phyloP scores from a whole-genome alignment of 2,797 vertebrate species.

The Remorina albescens region DNA sequence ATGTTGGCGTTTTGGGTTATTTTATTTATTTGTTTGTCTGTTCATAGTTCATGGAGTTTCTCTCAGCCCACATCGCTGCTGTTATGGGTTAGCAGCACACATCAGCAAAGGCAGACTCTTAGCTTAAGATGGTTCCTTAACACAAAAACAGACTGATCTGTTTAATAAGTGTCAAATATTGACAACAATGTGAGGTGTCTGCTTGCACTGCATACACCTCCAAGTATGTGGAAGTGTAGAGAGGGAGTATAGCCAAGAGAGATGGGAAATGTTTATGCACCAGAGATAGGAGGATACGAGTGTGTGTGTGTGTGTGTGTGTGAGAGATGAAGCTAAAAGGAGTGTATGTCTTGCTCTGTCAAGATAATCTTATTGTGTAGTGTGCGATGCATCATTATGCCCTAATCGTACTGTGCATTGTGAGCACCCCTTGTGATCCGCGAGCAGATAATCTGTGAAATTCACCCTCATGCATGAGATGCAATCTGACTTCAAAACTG shows the following conservation, averaged over 20 bases:
- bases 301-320: not conserved
- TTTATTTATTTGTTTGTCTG: not conserved
- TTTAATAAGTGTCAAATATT: not conserved
- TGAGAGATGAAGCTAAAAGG: not conserved
- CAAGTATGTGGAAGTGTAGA: too few species aligned
- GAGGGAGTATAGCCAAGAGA: not conserved
- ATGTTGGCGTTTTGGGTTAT: not conserved
- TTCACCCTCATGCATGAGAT: not conserved
- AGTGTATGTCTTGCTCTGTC: not conserved
- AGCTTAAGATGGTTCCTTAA: not conserved
- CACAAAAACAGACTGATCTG: not conserved
- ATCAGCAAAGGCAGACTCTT: not conserved
- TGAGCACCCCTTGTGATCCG: constrained; percentile 3
- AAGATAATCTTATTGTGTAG: constrained; percentile 11
- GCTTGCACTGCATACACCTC: not conserved
- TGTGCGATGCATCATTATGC: constrained; percentile 11
- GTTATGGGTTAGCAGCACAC: not conserved
- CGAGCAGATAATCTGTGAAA: constrained; percentile 11
- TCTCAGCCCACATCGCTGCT: not conserved
- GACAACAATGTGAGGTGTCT: not conserved
- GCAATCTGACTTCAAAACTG: not conserved
- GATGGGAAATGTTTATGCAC: not conserved
- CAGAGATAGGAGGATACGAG: not conserved
- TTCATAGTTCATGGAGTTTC: not conserved
- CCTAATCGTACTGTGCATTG: constrained; percentile 7